A percentile compares a stretch with the other conserved stretches of the same genome.
These are phyloP conservation scores for Helleia helle DNA, from an alignment of 2,888 invertebrate species.

Conservation along the genomic window DNA sequence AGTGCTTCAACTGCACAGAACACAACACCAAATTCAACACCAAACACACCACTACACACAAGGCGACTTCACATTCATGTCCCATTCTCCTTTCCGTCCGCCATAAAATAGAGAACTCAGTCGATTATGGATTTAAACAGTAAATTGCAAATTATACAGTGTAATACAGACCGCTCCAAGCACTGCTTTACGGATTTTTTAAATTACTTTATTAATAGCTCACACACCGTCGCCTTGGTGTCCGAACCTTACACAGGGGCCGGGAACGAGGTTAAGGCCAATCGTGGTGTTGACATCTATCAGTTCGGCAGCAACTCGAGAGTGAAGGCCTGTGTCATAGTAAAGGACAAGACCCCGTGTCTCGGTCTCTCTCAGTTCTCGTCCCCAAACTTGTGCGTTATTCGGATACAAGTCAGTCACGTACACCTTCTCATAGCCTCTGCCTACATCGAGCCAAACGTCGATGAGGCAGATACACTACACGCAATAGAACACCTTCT, in stretches of 20 bases:
- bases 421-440: constrained; percentile 12
- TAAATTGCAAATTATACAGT: not conserved
- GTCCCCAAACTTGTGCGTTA: constrained; percentile 10
- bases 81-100: not conserved
- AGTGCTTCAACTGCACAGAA: constrained; percentile 2
- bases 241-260: not conserved
- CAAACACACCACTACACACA: too few relatives aligned
- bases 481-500: constrained; percentile 9
- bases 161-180: not conserved
- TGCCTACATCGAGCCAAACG: constrained; percentile 14
- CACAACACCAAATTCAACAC: not conserved
- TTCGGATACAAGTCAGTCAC: not conserved
- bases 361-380: constrained; percentile 13
- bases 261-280: not conserved
- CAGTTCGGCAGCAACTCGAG: not conserved
- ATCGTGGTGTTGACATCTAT: not conserved
- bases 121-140: not conserved
- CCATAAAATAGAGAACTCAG: not conserved
- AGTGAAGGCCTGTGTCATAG: constrained; percentile 4
- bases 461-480: constrained; percentile 9
- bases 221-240: too few relatives aligned
- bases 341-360: not conserved
- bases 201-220: not conserved
- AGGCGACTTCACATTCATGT: not conserved
- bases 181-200: not conserved